These are phyloP conservation scores for Zootoca vivipara DNA, from an alignment of 2,113 vertebrate genomes.

Conservation along the genomic window DNA sequence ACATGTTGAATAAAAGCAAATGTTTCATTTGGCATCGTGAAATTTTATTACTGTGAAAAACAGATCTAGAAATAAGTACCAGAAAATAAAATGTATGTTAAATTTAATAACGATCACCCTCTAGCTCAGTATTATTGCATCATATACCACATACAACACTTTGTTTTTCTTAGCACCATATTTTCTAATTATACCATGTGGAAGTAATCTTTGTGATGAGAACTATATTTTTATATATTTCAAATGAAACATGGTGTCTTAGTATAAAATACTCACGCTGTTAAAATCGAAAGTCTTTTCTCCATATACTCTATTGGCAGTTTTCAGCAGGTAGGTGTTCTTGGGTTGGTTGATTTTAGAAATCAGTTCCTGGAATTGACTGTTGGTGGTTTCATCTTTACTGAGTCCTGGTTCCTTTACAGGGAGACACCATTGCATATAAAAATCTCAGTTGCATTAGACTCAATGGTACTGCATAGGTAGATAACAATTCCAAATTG, in stretches of 20 bases:
- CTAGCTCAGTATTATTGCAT: not conserved
- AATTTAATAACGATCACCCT: not conserved
- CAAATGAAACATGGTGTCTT: not conserved
- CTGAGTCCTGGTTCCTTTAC: conserved; percentile 39
- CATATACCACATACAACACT: not conserved
- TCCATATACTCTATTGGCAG: conserved; percentile 60
- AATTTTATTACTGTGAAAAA: not conserved
- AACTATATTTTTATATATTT: not conserved
- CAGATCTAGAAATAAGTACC: not conserved
- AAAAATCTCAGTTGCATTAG: not conserved
- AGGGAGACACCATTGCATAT: not conserved
- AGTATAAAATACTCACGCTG: conserved; percentile 40
- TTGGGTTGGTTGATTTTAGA: conserved; percentile 48
- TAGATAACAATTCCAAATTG: not conserved
- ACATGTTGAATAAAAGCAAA: not conserved
- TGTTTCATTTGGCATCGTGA: not conserved
- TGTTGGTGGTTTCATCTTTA: conserved; percentile 25
- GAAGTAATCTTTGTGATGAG: not conserved
- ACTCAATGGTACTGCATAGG: no score
- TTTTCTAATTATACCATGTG: not conserved
- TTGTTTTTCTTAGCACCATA: not conserved
- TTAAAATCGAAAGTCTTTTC: conserved; percentile 47
- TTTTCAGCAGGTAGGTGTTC: conserved; percentile 39
- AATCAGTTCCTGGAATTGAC: conserved; percentile 46
- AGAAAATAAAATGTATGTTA: not conserved